Evolutionary conservation across 2,113 vertebrate genomes (phyloP).

Genomic region (Cardinalis cardinalis): DNA sequence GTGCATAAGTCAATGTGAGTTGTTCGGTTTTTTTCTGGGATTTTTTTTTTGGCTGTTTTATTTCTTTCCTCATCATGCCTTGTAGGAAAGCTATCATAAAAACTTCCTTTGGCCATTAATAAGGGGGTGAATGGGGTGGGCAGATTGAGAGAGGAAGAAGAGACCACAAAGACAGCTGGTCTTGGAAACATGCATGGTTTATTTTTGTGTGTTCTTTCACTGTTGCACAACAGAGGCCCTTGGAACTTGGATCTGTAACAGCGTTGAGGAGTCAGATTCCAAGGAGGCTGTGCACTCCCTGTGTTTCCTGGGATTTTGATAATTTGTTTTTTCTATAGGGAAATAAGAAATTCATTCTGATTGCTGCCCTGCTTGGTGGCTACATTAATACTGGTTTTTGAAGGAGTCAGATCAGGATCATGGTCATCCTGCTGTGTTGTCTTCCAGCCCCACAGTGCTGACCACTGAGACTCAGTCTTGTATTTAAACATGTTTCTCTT

Average conservation of each 20-base stretch:
- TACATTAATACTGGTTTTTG: neutral
- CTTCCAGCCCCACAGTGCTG: neutral
- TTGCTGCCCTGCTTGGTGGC: neutral
- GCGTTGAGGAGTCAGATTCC: neutral
- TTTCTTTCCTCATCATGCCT: neutral
- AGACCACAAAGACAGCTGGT: conserved; percentile 43
- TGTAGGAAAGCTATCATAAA: neutral
- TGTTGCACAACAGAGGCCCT: conserved; percentile 33
- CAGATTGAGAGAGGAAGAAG: neutral
- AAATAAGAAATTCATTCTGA: neutral
- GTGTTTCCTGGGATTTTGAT: neutral
- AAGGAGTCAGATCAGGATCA: neutral
- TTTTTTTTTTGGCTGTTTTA: neutral
- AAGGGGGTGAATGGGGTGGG: neutral
- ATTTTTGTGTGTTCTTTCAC: conserved; percentile 28
- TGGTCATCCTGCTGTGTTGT: neutral
- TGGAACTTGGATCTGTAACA: conserved; percentile 41
- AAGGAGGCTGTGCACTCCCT: neutral
- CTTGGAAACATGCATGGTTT: conserved; percentile 32
- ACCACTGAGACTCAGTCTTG: neutral
- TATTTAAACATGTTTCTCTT: neutral
- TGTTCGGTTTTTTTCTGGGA: neutral
- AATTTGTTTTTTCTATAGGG: neutral
- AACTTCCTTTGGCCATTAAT: neutral
- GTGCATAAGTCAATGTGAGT: neutral